These are phyloP conservation scores for Sorex araneus DNA, from an alignment of 2,113 vertebrate species.

Conservation along the genomic window DNA sequence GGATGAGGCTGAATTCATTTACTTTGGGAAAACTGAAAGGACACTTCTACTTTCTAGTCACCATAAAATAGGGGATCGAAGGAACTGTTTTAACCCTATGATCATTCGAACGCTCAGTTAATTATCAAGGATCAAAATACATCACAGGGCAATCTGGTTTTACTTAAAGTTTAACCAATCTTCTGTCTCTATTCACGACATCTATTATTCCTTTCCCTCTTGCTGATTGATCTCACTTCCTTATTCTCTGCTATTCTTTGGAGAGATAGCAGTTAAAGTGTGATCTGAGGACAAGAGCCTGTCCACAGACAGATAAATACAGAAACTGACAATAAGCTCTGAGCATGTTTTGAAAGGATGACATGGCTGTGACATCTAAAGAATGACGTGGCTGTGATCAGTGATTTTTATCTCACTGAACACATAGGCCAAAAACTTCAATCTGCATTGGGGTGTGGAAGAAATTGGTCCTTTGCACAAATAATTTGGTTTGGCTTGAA, in stretches of 20 bases:
- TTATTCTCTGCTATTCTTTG: background rate
- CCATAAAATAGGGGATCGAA: accelerated
- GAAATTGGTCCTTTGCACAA: background rate
- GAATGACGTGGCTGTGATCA: too few species aligned
- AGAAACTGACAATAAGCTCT: background rate
- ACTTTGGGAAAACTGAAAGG: background rate
- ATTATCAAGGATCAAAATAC: background rate
- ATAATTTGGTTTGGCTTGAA: slow-evolving; percentile 13
- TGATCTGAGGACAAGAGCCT: background rate
- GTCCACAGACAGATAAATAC: background rate
- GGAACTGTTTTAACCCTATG: background rate
- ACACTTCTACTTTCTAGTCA: background rate
- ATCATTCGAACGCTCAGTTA: background rate
- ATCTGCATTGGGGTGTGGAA: background rate
- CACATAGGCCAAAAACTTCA: background rate
- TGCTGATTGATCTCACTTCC: background rate
- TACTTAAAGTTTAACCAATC: background rate
- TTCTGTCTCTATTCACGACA: background rate
- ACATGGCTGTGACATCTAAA: background rate
- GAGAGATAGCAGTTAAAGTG: background rate
- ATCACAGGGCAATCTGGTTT: background rate
- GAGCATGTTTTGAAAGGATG: background rate
- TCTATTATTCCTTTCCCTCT: background rate
- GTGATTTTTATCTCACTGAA: background rate
- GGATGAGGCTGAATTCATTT: background rate